Base-by-base conservation (phyloP, 2,113 vertebrate species). In the Amphiprion ocellaris region DNA sequence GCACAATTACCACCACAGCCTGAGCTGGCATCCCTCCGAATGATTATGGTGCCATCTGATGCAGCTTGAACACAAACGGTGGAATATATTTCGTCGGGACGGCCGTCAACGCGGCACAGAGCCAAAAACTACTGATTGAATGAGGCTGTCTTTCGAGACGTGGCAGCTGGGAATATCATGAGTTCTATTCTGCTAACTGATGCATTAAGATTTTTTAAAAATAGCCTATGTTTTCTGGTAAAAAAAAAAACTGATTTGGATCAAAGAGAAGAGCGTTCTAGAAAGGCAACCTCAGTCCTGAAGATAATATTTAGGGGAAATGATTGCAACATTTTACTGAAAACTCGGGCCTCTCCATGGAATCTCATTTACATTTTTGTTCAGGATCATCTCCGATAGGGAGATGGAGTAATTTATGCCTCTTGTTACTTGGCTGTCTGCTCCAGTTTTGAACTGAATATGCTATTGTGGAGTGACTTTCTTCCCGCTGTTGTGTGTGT, bases 341-440 rank as follows among this genome's bases (percentile, higher is more conserved):
- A 82, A 86, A 64, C 44, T 67, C 7, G 44, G 21, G 66, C 79
- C 30, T 73, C 79, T 86, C 75, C 8, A 74, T 58, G 81, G 74
- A 83, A 58, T 52, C 69, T 60, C 70, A 89, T 89, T 88, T 90
- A 69, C 77, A 83, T 90, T 79, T 89, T 63, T 69, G 75, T 85
- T 77, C 16, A 39, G 76, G 49, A 79, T 72, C 46, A 21, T 61
- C 67, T 87, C 78, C 82, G 74, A 49, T 80, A 69, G 74, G 84
- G 73, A 84, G 64, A 86, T 68, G 62, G 77, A 63, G 79, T 88
- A 86, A 91, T 93, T 86, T 88, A 91, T 91, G 81, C 86, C 56
- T 87, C 72, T 76, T 88, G 78, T 85, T 90, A 69, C 80, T 54
- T 17, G 63, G 79, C 83, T 83, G 85, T 84, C 88, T 89, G 86